These are phyloP conservation scores for Gryon sp. DNA, from an alignment of 1,140 invertebrate species.

Conservation along the genomic window DNA sequence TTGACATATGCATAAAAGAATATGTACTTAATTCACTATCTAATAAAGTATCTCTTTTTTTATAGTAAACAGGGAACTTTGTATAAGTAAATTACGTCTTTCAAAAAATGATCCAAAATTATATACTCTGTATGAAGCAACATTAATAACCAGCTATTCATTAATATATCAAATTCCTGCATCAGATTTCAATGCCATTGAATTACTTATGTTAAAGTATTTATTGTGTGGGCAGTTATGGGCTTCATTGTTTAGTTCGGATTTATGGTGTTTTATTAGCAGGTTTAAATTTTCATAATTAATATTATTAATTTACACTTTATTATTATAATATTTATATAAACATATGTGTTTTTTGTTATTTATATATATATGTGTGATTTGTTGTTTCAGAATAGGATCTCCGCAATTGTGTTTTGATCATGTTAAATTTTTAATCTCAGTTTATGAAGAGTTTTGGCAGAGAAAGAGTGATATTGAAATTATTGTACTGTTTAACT, in stretches of 20 bases:
- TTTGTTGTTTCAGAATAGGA: slow-evolving; percentile 64
- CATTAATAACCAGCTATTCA: slow-evolving; percentile 63
- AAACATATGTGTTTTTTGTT: background rate
- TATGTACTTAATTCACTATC: background rate
- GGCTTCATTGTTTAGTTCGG: slow-evolving; percentile 68
- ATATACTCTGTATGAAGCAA: slow-evolving; percentile 68
- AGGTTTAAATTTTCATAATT: slow-evolving; percentile 59
- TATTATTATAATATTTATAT: background rate
- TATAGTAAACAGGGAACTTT: slow-evolving; percentile 60
- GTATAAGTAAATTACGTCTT: slow-evolving; percentile 46
- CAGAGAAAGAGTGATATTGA: slow-evolving; percentile 64
- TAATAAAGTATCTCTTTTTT: slow-evolving; percentile 10
- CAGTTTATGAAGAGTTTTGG: slow-evolving; percentile 60
- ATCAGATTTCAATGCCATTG: slow-evolving; percentile 63
- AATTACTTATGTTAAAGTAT: slow-evolving; percentile 69
- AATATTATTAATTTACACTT: background rate
- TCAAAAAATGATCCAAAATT: slow-evolving; percentile 29
- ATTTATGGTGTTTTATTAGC: slow-evolving; percentile 72
- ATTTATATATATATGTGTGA: too few species aligned
- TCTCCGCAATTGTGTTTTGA: slow-evolving; percentile 67
- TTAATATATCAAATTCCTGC: slow-evolving; percentile 63
- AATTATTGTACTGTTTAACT: slow-evolving; percentile 61
- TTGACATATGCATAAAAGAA: background rate
- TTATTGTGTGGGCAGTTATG: slow-evolving; percentile 68
- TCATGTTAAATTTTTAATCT: slow-evolving; percentile 69